phyloP scores from a whole-genome alignment of 2,888 invertebrate genomes.

The Clistopyga incitator region DNA sequence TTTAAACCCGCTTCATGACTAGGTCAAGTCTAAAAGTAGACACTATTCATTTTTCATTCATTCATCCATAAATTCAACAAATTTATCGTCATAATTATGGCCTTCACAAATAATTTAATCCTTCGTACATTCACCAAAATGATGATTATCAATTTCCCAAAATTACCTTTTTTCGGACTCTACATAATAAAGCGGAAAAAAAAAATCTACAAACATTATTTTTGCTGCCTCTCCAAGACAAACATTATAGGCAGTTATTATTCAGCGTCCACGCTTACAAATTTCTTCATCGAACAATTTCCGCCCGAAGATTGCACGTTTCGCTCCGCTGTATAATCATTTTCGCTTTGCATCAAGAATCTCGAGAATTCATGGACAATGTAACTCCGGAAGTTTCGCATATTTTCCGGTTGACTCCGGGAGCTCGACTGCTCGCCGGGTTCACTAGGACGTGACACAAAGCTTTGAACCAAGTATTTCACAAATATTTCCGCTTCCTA shows the following conservation, averaged over 20 bases:
- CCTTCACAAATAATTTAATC: not conserved
- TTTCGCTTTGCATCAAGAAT: conserved; percentile 35
- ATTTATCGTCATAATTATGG: not conserved
- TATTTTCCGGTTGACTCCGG: conserved; percentile 39
- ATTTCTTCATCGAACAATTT: conserved; percentile 27
- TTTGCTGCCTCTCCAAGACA: not conserved
- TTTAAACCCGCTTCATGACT: not conserved
- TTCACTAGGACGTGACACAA: conserved; percentile 41
- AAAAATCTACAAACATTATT: not conserved
- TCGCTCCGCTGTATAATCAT: not conserved
- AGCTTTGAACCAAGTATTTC: conserved; percentile 63
- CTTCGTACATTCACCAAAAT: not conserved
- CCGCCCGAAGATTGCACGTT: not conserved
- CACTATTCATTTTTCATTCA: not conserved
- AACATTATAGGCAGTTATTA: not conserved
- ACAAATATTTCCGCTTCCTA: conserved; percentile 63
- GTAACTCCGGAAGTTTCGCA: conserved; percentile 46
- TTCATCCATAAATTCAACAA: not conserved
- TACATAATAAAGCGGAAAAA: not conserved
- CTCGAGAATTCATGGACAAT: conserved; percentile 39
- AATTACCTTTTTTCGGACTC: not conserved
- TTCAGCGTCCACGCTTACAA: not conserved
- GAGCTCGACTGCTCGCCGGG: conserved; percentile 35
- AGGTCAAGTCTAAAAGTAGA: conserved; percentile 9
- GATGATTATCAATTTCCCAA: not conserved